Evolutionary conservation across 2,888 invertebrate genomes (phyloP), one percentile per base, ranked within the genome.

Genomic region (Stenotaenia linearis): DNA sequence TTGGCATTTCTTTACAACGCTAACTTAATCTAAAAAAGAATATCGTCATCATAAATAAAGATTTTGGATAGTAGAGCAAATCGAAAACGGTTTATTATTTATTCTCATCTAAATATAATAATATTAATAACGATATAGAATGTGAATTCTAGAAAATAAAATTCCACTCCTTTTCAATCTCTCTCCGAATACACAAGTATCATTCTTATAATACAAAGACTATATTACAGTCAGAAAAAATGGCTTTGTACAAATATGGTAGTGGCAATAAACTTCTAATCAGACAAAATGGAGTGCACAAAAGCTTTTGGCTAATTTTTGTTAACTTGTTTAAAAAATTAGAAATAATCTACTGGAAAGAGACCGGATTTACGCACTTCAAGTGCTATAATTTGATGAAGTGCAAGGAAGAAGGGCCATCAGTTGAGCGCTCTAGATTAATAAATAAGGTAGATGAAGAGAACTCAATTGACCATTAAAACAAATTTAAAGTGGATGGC

Each of bases 171-270:
- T 18, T 12, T 25, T 69, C 69, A n/a, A n/a, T 69, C 28, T 28
- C 12, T 69, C 28, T 69, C 69, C n/a, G 25, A 69, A 69, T 69
- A 69, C 69, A 69, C 69, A 69, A 69, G 69, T 69, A 28, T 69
- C 69, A n/a, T 69, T 69, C 69, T 25, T 69, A 69, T 69, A 69
- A 69, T 69, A 69, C 69, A 69, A 69, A 69, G 69, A 69, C 69
- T 69, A 69, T 69, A 69, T 69, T 69, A 69, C 69, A 69, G 69
- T 69, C 69, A 69, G 69, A 69, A 69, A n/a, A 69, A 69, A 69
- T 69, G 69, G 69, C 69, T 69, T 69, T 69, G 69, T 69, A 69
- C 69, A 69, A 45, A 69, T 69, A 69, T 69, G 69, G 69, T 69
- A 28, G 69, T 69, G 69, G 69, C 69, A 69, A 69, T 69, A 69